These are phyloP conservation scores for Anagyrus pseudococci DNA, from an alignment of 2,888 invertebrate species.

Conservation along the genomic window DNA sequence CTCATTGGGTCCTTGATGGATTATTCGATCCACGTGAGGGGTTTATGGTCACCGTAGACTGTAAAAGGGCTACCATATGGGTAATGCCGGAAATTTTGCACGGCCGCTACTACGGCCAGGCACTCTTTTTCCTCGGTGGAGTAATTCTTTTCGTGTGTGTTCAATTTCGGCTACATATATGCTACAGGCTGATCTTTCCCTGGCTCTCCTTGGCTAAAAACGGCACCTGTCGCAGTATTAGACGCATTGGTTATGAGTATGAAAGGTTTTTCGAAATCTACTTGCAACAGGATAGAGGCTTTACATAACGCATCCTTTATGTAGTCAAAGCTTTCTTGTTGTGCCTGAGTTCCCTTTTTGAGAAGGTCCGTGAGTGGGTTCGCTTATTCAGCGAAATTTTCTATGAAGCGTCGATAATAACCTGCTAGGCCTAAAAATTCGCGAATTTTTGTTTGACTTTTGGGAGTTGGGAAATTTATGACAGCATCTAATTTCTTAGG, in stretches of 20 bases:
- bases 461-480: neutral
- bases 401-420: slow-evolving; percentile 1
- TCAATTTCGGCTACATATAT: too few species aligned
- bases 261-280: neutral
- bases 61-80: too few species aligned
- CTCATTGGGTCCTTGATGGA: too few species aligned
- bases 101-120: too few species aligned
- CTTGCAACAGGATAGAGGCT: neutral
- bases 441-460: neutral
- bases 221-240: neutral
- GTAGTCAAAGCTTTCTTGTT: neutral
- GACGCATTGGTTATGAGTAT: neutral
- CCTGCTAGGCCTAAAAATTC: neutral
- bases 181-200: neutral
- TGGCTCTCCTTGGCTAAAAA: neutral
- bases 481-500: neutral
- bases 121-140: too few species aligned
- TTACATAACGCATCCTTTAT: neutral
- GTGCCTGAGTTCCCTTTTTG: neutral
- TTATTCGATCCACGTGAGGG: too few species aligned
- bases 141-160: too few species aligned
- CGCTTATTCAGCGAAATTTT: neutral
- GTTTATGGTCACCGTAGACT: too few species aligned
- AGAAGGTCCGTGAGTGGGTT: neutral
- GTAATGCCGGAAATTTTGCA: too few species aligned